phyloP scores from a whole-genome alignment of 2,888 invertebrate species.

The Lasioglossum pauxillum region DNA sequence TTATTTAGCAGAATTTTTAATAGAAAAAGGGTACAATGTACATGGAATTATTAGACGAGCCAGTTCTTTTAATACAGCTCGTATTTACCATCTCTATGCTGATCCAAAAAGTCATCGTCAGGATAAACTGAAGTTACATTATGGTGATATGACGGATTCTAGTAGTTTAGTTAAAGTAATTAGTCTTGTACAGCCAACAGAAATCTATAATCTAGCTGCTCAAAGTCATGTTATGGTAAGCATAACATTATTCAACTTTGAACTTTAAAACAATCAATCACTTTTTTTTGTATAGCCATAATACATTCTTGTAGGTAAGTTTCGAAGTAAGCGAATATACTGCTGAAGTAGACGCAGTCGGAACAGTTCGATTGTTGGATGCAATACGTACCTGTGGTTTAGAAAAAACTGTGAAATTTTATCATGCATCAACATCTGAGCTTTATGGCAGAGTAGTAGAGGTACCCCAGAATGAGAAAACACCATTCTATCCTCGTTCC shows the following conservation, averaged over 20 bases:
- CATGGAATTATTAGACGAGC: conserved; percentile 98
- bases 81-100: conserved; percentile 98
- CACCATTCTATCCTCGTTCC: conserved; percentile 98
- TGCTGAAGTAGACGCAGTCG: conserved; percentile 98
- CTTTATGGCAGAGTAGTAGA: conserved; percentile 97
- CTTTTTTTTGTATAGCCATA: no score
- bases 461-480: conserved; percentile 96
- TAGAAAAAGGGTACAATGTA: conserved; percentile 96
- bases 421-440: conserved; percentile 98
- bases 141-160: conserved; percentile 99
- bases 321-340: conserved; percentile 99
- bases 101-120: conserved; percentile 95
- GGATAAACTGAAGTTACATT: conserved; percentile 96
- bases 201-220: conserved; percentile 99
- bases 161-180: conserved; percentile 96
- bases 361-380: conserved; percentile 95
- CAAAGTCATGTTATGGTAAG: conserved; percentile 98
- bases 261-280: not conserved
- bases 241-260: not conserved
- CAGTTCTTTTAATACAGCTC: conserved; percentile 97
- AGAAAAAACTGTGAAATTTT: conserved; percentile 92
- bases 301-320: conserved; percentile 88
- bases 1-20: conserved; percentile 96
- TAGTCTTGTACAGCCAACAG: conserved; percentile 91
- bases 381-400: conserved; percentile 96